phyloP scores from a whole-genome alignment of 2,113 vertebrate genomes.

The Irena cyanogastra region DNA sequence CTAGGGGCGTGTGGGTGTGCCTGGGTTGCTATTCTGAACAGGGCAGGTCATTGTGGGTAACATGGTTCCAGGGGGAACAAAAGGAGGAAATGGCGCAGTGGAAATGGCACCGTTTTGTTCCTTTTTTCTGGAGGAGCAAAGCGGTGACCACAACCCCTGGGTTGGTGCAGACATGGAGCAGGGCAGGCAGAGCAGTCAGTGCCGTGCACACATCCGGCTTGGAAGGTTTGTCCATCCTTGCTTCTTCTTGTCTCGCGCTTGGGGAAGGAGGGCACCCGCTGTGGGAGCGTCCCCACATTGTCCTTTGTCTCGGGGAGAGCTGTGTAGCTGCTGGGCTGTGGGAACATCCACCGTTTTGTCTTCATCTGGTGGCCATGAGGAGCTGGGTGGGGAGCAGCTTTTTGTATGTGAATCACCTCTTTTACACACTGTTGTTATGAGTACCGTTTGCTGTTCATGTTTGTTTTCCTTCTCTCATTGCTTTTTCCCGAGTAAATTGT shows the following conservation, averaged over 20 bases:
- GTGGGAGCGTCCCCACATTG: accelerated
- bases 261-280: not conserved
- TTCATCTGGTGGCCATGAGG: accelerated
- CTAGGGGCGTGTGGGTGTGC: accelerated
- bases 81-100: accelerated
- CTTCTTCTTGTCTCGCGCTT: not conserved
- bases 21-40: not conserved
- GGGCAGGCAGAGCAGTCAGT: not conserved
- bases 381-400: not conserved
- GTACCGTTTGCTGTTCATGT: not conserved
- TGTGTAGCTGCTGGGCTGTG: accelerated
- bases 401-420: not conserved
- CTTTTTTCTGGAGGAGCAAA: not conserved
- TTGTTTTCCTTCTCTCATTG: not conserved
- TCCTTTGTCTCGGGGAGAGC: not conserved
- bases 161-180: accelerated
- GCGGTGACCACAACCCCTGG: not conserved
- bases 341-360: not conserved
- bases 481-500: not conserved
- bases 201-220: accelerated
- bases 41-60: accelerated
- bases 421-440: not conserved
- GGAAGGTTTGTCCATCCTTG: not conserved
- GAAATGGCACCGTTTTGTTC: not conserved
- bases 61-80: not conserved